Percentiles rank a stretch among this genome's conserved stretches.
These are phyloP conservation scores for Dasyornis broadbenti DNA, from an alignment of 2,113 vertebrate genomes.

Conservation along the genomic window DNA sequence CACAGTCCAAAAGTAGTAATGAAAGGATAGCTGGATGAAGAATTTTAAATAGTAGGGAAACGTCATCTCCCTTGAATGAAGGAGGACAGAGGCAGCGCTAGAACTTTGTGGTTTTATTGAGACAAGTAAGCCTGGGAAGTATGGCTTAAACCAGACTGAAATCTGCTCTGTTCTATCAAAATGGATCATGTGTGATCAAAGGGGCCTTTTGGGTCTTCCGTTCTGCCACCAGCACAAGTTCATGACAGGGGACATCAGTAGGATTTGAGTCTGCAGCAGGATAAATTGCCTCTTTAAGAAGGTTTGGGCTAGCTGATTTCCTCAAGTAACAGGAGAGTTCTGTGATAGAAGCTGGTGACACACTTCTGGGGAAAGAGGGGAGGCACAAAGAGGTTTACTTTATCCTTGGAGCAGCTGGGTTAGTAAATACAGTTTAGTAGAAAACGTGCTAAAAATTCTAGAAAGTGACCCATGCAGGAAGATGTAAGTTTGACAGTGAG, in stretches of 20 bases:
- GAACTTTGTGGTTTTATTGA: neutral
- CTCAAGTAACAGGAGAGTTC: neutral
- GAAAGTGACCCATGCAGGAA: neutral
- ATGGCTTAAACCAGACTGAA: neutral
- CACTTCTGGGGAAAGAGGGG: neutral
- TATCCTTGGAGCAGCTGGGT: neutral
- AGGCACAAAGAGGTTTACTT: neutral
- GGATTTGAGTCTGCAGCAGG: neutral
- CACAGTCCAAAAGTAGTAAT: neutral
- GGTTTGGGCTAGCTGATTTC: neutral
- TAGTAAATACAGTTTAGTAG: neutral
- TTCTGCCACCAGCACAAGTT: neutral
- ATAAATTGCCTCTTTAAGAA: neutral
- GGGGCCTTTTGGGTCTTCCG: neutral
- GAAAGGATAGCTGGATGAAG: neutral
- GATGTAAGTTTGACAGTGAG: neutral
- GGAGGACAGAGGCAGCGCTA: neutral
- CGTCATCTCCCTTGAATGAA: neutral
- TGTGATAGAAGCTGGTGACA: neutral
- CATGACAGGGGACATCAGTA: accelerated
- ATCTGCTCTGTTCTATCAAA: neutral
- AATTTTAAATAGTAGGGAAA: neutral
- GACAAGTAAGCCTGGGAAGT: neutral
- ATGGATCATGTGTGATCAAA: neutral
- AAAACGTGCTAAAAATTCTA: neutral